Percentiles rank a stretch among this genome's conserved stretches.
phyloP scores from a whole-genome alignment of 1,140 invertebrate genomes.

The Oryctes rhinoceros region DNA sequence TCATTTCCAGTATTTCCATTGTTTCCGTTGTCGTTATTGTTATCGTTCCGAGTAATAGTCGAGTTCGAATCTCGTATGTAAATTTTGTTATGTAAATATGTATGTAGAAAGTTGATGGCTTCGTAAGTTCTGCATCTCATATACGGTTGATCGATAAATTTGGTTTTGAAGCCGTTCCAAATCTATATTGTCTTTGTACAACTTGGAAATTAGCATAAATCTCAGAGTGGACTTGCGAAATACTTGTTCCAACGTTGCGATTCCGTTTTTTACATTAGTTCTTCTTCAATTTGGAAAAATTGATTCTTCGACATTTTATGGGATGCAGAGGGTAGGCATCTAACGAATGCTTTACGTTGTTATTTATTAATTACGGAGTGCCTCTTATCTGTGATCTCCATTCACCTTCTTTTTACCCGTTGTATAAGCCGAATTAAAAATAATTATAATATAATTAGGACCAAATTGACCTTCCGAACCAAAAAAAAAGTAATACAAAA shows the following conservation, averaged over 20 bases:
- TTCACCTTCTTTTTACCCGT: conserved; percentile 27
- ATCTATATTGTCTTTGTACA: too few relatives aligned
- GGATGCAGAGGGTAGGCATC: not conserved
- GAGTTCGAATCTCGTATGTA: not conserved
- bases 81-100: conserved; percentile 29
- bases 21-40: not conserved
- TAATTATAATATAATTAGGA: conserved; percentile 32
- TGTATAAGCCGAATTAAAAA: conserved; percentile 31
- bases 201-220: too few relatives aligned
- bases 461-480: conserved; percentile 32
- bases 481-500: not conserved
- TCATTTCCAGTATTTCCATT: not conserved
- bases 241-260: too few relatives aligned
- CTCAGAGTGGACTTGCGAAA: too few relatives aligned
- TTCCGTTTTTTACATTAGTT: too few relatives aligned
- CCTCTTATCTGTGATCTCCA: conserved; percentile 51
- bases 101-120: conserved; percentile 14
- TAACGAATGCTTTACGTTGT: conserved; percentile 21
- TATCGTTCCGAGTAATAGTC: not conserved
- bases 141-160: not conserved
- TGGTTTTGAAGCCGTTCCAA: too few relatives aligned
- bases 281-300: too few relatives aligned
- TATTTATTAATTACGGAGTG: conserved; percentile 45
- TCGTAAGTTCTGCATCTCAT: not conserved
- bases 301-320: not conserved